Base-by-base conservation (phyloP, 2,113 vertebrate genomes). In the Solenodon paradoxus region DNA sequence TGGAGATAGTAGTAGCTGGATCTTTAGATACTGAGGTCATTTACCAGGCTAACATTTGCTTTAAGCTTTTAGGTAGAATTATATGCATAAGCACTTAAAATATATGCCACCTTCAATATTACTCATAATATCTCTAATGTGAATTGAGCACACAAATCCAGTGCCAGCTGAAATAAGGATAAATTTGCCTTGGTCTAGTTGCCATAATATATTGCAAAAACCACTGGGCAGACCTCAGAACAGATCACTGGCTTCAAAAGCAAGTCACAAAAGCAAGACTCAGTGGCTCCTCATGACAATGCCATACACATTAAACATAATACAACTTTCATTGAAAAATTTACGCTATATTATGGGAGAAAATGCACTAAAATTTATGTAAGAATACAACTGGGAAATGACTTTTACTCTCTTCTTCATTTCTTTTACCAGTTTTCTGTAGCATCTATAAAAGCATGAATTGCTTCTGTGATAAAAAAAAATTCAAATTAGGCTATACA, bases 361-460 rank as follows among this genome's bases (percentile, higher is more conserved):
- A 89, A 94, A 69, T 79, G 13, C 20, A 75, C 22, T 88, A 66
- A 94, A 57, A 47, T 90, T 84, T 87, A 92, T 94, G 35, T 75
- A 85, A 28, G 32, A 9, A 22, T 68, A 32, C 80, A 71, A 77
- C 20, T 53, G 35, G 26, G 9, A 64, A 92, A n/a, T 72, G 68
- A 74, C 3, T 93, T 94, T 93, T 78, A 57, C 51, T 64, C 92
- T 90, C 32, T 69, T 82, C 49, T 88, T 82, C 40, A 49, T 75
- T 94, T 81, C 5, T 47, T 89, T 71, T 92, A 28, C 9, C 0
- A 26, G 9, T 88, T 95, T 95, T 59, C 47, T 84, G 3, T 92
- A 66, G 90, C 61, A 94, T 51, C 35, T 92, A 66, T 64, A 86
- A 78, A 88, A 69, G 32, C 7, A 78, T 53, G 8, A 55, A 32